Evolutionary conservation across 23 tunicate species (phyloP).

Genomic region (Oikopleura vanhoeffeni): DNA sequence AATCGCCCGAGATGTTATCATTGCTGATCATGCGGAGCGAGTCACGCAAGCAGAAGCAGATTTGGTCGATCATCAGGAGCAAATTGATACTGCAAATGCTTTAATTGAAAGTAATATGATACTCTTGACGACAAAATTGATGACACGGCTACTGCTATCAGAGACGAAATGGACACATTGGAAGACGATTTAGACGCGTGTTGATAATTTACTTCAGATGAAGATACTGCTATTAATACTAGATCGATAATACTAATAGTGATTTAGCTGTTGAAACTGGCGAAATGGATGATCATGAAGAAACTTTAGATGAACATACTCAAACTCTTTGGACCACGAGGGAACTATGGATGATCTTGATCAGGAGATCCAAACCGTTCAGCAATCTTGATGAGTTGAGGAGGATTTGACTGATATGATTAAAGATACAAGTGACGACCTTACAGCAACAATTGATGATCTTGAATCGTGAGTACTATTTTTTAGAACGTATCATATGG

Average conservation of each 20-base stretch:
- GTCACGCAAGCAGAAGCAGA: not conserved
- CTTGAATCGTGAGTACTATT: too few species aligned
- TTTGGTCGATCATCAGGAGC: not conserved
- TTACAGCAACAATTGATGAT: too few species aligned
- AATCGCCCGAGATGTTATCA: not conserved
- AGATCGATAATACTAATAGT: not conserved
- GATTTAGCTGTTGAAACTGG: not conserved
- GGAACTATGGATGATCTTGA: not conserved
- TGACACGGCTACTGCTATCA: not conserved
- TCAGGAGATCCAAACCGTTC: not conserved
- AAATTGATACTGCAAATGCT: too few species aligned
- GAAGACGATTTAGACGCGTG: not conserved
- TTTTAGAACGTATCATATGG: too few species aligned
- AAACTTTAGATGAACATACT: not conserved
- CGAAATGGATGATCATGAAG: not conserved
- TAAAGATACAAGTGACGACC: too few species aligned
- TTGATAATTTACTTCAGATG: too few species aligned
- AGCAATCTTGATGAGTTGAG: too few species aligned
- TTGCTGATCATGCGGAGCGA: not conserved
- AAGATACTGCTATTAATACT: not conserved
- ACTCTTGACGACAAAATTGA: not conserved
- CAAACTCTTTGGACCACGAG: not conserved
- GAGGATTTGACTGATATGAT: too few species aligned
- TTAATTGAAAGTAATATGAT: not conserved
- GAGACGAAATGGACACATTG: not conserved